Percentiles rank a stretch among this genome's conserved stretches.
Evolutionary conservation across 2,888 invertebrate genomes (phyloP).

Genomic region (Ptilodon capucinus): DNA sequence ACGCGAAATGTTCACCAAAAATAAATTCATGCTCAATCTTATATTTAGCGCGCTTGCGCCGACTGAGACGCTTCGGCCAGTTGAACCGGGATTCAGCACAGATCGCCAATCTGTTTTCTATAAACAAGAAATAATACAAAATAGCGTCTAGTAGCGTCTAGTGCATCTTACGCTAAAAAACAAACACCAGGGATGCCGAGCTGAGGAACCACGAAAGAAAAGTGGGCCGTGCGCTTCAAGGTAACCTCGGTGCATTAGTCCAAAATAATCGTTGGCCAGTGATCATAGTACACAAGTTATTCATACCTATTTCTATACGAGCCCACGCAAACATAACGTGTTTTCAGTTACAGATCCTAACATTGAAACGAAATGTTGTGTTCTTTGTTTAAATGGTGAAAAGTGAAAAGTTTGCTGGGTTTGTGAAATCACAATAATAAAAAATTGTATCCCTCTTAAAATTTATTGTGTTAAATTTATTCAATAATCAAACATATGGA

Average conservation of each 20-base stretch:
- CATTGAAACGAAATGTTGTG: slow-evolving; percentile 80
- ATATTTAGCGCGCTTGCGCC: slow-evolving; percentile 80
- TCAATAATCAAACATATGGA: slow-evolving; percentile 74
- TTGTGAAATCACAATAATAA: slow-evolving; percentile 45
- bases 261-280: slow-evolving; percentile 68
- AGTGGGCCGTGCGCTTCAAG: slow-evolving; percentile 63
- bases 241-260: slow-evolving; percentile 69
- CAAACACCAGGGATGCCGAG: slow-evolving; percentile 53
- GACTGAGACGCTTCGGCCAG: slow-evolving; percentile 69
- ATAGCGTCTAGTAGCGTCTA: slow-evolving; percentile 48
- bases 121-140: slow-evolving; percentile 43
- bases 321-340: slow-evolving; percentile 77
- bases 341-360: slow-evolving; percentile 75
- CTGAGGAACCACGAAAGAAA: slow-evolving; percentile 43
- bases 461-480: slow-evolving; percentile 28
- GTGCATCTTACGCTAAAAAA: slow-evolving; percentile 52
- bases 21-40: slow-evolving; percentile 80
- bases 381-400: slow-evolving; percentile 73
- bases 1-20: slow-evolving; percentile 77
- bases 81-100: slow-evolving; percentile 75
- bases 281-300: slow-evolving; percentile 75
- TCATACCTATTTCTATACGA: slow-evolving; percentile 80
- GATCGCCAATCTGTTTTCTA: slow-evolving; percentile 68
- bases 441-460: slow-evolving; percentile 29
- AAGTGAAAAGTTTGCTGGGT: slow-evolving; percentile 64